Evolutionary conservation across 2,888 invertebrate species (phyloP).

Genomic region (Lapara coniferarum): DNA sequence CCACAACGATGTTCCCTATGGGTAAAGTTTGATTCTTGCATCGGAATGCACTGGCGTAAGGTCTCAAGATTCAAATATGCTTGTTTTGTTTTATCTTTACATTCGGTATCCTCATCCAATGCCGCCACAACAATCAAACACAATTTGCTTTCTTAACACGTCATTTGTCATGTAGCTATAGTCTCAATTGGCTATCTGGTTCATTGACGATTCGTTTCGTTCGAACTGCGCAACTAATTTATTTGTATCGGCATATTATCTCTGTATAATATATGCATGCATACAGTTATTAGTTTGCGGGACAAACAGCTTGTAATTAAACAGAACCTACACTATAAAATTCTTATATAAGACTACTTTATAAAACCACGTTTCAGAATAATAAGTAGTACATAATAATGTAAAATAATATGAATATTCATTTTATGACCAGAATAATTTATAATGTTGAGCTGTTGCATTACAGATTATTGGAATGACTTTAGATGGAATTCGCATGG

Average conservation of each 20-base stretch:
- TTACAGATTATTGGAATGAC: slow-evolving; percentile 41
- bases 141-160: slow-evolving; percentile 39
- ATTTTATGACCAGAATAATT: slow-evolving; percentile 8
- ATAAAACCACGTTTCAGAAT: slow-evolving; percentile 5
- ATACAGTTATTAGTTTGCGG: not conserved
- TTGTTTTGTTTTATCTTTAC: slow-evolving; percentile 31
- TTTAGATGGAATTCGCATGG: slow-evolving; percentile 45
- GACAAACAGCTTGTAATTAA: not conserved
- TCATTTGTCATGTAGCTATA: not conserved
- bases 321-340: slow-evolving; percentile 1
- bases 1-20: not conserved
- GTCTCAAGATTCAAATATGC: slow-evolving; percentile 58
- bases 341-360: not conserved
- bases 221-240: slow-evolving; percentile 60
- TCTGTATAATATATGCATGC: not conserved
- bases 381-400: slow-evolving; percentile 28
- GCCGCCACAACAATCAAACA: slow-evolving; percentile 32
- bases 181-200: slow-evolving; percentile 15
- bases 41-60: slow-evolving; percentile 56
- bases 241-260: slow-evolving; percentile 50
- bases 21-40: slow-evolving; percentile 48
- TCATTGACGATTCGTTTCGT: slow-evolving; percentile 39
- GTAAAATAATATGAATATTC: slow-evolving; percentile 10
- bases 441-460: slow-evolving; percentile 29
- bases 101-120: slow-evolving; percentile 31